Evolutionary conservation across 2,113 vertebrate genomes (phyloP), one percentile per base, ranked within the genome.

Genomic region (Podiceps cristatus): DNA sequence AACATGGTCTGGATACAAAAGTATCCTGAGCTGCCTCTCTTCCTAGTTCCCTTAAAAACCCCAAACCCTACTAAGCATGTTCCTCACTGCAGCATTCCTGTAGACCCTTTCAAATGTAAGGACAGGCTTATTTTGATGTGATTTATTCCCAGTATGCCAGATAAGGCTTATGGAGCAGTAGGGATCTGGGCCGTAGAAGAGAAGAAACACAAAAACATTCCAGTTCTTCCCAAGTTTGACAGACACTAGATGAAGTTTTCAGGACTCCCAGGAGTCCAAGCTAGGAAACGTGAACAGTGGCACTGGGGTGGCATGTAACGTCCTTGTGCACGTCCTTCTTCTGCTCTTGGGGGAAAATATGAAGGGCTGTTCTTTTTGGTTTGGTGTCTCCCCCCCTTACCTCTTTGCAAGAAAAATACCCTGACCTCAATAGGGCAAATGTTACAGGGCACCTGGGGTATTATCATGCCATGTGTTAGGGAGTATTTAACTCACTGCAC

Each of bases 241-340:
- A 59, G 58, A 77, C 23, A 45, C 13, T 13, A 23, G 13, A 10
- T 17, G n/a, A 79, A 67, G 17, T 75, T 78, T 68, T 79, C 59
- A 7, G 2, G 7, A 79, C 14, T 75, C 7, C 23, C 50, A 62
- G 49, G 29, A 76, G 33, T 84, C 33, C 67, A 80, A 69, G 50
- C 8, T 10, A 45, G 11, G n/a, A 71, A 31, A 71, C 4, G 3
- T 8, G 37, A 76, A 77, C 42, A 80, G 40, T 52, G 53, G 29
- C 23, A 22, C 16, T 23, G 23, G 42, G 28, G 44, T 11, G 73
- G 49, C 2, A 0, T 10, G 15, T 24, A 63, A 72, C 0, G 0
- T 18, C 31, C 28, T n/a, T 13, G 24, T 10, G 22, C 7, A 53
- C 0, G 2, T 63, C 8, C 5, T 40, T 9, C 74, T 69, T 44